phyloP scores from a whole-genome alignment of 2,113 vertebrate species.

The Pterocles orientalis region DNA sequence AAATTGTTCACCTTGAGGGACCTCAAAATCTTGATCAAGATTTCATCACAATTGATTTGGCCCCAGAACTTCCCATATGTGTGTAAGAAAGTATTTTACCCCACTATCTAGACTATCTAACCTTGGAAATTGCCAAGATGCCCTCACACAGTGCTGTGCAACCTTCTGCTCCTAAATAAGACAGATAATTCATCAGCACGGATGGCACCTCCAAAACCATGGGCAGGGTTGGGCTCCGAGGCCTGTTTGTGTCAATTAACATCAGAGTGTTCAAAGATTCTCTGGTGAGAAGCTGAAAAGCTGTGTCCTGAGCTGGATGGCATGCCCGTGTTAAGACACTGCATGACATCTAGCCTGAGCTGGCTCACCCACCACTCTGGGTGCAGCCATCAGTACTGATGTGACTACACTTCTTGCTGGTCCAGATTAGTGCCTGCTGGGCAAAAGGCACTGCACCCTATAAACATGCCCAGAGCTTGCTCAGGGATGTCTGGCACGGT shows the following conservation, averaged over 20 bases:
- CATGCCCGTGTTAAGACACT: neutral
- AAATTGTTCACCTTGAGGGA: neutral
- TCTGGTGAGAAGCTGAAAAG: neutral
- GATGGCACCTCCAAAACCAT: neutral
- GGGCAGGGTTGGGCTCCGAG: neutral
- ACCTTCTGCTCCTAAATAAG: neutral
- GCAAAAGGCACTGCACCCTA: fast-evolving
- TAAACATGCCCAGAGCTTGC: neutral
- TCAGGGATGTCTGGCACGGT: neutral
- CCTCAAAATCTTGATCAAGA: neutral
- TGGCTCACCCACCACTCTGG: neutral
- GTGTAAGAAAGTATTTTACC: neutral
- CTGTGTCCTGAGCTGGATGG: neutral
- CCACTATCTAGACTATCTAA: neutral
- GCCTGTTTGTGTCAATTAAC: neutral
- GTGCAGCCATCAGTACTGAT: neutral
- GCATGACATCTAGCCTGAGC: neutral
- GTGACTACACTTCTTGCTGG: neutral
- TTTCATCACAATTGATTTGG: neutral
- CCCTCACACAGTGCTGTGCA: neutral
- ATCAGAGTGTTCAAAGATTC: neutral
- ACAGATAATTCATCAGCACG: neutral
- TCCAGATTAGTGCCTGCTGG: neutral
- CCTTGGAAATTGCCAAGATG: neutral
- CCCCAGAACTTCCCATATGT: neutral